Base-by-base conservation (phyloP, 2,113 vertebrate species). In the Sprattus sprattus region DNA sequence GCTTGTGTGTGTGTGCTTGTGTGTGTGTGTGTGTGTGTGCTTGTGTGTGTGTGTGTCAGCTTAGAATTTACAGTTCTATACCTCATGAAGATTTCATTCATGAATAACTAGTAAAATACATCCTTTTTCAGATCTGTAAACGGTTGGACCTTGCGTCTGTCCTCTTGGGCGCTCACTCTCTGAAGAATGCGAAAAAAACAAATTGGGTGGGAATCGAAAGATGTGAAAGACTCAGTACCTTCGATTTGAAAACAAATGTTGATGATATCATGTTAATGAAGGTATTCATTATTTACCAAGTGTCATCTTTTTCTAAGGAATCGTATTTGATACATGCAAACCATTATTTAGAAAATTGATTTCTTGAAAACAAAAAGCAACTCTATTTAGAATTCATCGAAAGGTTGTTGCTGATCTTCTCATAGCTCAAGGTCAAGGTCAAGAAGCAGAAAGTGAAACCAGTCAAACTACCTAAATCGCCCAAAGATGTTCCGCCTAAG, bases 181-280 rank as follows among this genome's bases (percentile, higher is more conserved):
- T 92, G 80, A 75, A 60, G 39, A 84, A 90, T 18, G 52, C 82
- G 47, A 89, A 89, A 87, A 57, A 64, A 32, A 32, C 54, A 18
- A 45, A 75, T 28, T 83, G 83, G 7, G 80, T 89, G 45, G 52
- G 54, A 45, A 64, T 91, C 9, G 25, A 28, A 9, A 47, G 22
- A 28, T 84, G 49, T 28, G 5, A 47, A 4, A 44, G 49, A 4
- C 88, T 52, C 10, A 7, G 22, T 22, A 86, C 83, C 7, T 91
- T 82, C 46, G 86, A 16, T 45, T 0, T 0, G 32, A 16, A 39
- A 4, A 88, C 86, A 64, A 89, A 85, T 83, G 6, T 25, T 18
- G 83, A 90, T 83, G 91, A 91, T 84, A 89, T 92, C 85, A 92
- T 90, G 91, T 85, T 91, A 11, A 47, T 92, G n/a, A 90, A 87